Evolutionary conservation across 2,113 vertebrate species (phyloP), one percentile per base, ranked within the genome.

Genomic region (Chitala chitala): DNA sequence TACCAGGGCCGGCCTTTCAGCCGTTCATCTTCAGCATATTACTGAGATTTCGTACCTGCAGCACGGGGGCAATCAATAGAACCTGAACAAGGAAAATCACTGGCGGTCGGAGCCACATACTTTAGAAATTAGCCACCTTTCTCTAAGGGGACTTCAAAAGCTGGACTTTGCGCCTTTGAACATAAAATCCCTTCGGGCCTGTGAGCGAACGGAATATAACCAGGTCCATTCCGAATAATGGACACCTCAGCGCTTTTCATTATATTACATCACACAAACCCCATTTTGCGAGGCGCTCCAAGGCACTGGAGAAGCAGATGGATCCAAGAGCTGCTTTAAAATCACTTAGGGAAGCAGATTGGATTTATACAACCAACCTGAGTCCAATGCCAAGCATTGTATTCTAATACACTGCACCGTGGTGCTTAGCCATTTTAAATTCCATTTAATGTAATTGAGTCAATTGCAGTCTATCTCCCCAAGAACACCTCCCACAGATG

Each of bases 401-500:
- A 59, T 77, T 74, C 59, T 64, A 63, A 33, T 77, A 55, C 68
- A 33, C 73, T 79, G 58, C 53, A 69, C 69, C 36, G 69, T 48
- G 59, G 36, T 58, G 38, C 76, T 51, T 44, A 48, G 72, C 72
- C 70, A 78, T 74, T 81, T 79, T 72, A 79, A 83, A 84, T 78
- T 79, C 72, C 73, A 84, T 82, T 78, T 78, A 66, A 77, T 81
- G 80, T 84, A 74, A 84, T 79, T 78, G 74, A 77, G 76, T 58
- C 72, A 54, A 64, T 54, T 42, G 40, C 65, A 73, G 78, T 75
- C 76, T 74, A 73, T 78, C 72, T 77, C 71, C 59, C 20, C 63
- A 6, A 68, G 68, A 48, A n/a, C 53, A 33, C 42, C 55, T 55
- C 29, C 38, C 71, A 36, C 50, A 58, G 63, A 65, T 72, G 51